A percentile compares a stretch with the other conserved stretches of the same genome.
These are phyloP conservation scores for Blennius ocellaris DNA, from an alignment of 2,113 vertebrate genomes.

Conservation along the genomic window DNA sequence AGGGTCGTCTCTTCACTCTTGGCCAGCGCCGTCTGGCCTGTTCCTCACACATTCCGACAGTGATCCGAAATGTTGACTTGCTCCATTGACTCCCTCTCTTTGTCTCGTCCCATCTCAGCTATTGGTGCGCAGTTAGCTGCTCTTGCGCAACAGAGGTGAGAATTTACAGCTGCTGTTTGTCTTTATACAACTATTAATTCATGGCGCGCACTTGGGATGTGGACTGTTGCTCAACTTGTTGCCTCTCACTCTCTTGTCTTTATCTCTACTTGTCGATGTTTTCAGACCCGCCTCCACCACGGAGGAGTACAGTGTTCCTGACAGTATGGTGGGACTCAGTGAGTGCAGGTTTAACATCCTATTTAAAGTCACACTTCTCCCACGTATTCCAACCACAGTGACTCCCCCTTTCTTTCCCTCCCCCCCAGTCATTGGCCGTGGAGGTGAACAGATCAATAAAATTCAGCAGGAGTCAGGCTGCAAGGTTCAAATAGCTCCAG, in stretches of 20 bases:
- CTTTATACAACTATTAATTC: too few relatives aligned
- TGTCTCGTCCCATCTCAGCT: slow-evolving; percentile 75
- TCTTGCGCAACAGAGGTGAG: slow-evolving; percentile 87
- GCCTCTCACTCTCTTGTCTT: not conserved
- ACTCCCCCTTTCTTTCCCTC: slow-evolving; percentile 9
- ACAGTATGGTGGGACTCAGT: slow-evolving; percentile 96
- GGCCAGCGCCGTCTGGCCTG: not conserved
- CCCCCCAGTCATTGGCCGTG: slow-evolving; percentile 90
- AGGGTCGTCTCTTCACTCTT: not conserved
- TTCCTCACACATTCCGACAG: slow-evolving; percentile 6
- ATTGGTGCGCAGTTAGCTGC: slow-evolving; percentile 90
- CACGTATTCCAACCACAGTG: slow-evolving; percentile 7
- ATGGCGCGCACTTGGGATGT: too few relatives aligned
- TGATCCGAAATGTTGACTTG: slow-evolving; percentile 20
- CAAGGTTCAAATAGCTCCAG: slow-evolving; percentile 94
- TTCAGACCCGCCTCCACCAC: slow-evolving; percentile 82
- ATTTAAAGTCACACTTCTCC: not conserved
- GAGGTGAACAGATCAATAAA: slow-evolving; percentile 96
- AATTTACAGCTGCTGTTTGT: not conserved
- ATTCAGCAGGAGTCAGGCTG: slow-evolving; percentile 96
- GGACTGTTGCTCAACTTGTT: slow-evolving; percentile 5
- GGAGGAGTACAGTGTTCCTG: slow-evolving; percentile 92
- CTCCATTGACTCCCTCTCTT: slow-evolving; percentile 24
- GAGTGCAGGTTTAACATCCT: slow-evolving; percentile 78
- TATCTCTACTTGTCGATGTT: not conserved